These are phyloP conservation scores for Melinaea menophilus DNA, from an alignment of 2,888 invertebrate species.

Conservation along the genomic window DNA sequence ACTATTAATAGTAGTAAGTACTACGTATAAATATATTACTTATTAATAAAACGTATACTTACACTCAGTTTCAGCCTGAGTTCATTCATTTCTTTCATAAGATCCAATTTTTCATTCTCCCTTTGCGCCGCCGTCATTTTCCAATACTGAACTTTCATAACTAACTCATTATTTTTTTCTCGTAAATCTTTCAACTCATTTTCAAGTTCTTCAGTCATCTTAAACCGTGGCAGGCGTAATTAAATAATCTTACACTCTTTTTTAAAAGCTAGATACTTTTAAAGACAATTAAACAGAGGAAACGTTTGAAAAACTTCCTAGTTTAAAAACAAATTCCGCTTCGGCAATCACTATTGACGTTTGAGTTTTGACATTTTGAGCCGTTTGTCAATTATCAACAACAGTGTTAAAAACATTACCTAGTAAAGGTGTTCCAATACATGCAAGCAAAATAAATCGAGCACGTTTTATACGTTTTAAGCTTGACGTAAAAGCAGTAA, in stretches of 20 bases:
- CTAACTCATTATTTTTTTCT: conserved; percentile 64
- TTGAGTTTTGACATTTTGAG: conserved; percentile 4
- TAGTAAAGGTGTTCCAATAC: too few relatives aligned
- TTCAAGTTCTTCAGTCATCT: conserved; percentile 53
- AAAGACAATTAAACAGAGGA: not conserved
- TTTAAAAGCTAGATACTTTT: too few relatives aligned
- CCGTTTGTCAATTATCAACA: not conserved
- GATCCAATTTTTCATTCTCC: conserved; percentile 61
- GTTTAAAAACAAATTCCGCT: conserved; percentile 1
- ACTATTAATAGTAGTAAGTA: too few relatives aligned
- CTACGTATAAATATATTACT: too few relatives aligned
- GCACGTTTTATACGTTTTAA: too few relatives aligned
- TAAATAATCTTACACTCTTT: too few relatives aligned
- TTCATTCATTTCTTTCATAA: conserved; percentile 67
- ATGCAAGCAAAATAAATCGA: too few relatives aligned
- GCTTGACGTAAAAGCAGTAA: too few relatives aligned
- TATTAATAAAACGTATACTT: conserved; percentile 36
- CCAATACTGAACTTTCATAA: conserved; percentile 62
- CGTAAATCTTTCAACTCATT: conserved; percentile 56
- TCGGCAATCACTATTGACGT: conserved; percentile 1
- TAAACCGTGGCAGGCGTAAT: too few relatives aligned
- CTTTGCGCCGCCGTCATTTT: conserved; percentile 60
- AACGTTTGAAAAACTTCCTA: conserved; percentile 1
- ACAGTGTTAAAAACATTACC: too few relatives aligned
- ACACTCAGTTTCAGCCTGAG: conserved; percentile 64